phyloP scores from a whole-genome alignment of 2,113 vertebrate genomes.

The Spea bombifrons region DNA sequence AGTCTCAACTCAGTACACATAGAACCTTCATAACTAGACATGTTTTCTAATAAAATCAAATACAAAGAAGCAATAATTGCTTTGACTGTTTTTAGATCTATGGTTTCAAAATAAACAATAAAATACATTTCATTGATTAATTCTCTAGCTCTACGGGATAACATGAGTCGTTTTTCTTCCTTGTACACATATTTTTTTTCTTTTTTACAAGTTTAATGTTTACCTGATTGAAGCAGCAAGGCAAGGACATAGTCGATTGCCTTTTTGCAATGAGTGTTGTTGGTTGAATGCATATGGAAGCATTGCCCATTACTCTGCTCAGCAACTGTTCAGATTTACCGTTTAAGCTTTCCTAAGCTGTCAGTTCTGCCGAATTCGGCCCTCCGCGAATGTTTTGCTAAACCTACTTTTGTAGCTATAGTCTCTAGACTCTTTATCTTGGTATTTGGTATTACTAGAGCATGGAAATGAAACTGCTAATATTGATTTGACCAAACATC shows the following conservation, averaged over 20 bases:
- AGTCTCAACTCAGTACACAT: too few species aligned
- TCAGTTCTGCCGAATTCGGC: slow-evolving; percentile 24
- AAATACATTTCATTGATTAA: neutral
- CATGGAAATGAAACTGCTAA: slow-evolving; percentile 41
- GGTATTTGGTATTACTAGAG: slow-evolving; percentile 43
- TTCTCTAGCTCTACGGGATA: neutral
- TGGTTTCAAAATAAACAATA: too few species aligned
- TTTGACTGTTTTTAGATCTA: too few species aligned
- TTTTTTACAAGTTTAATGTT: neutral
- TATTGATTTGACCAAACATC: slow-evolving; percentile 34
- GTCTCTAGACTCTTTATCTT: slow-evolving; percentile 29
- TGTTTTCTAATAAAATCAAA: too few species aligned
- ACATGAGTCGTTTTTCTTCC: neutral
- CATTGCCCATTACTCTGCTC: slow-evolving; percentile 35
- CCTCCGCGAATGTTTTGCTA: slow-evolving; percentile 32
- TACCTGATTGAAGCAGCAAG: slow-evolving; percentile 4
- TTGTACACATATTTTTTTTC: neutral
- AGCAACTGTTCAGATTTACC: slow-evolving; percentile 22
- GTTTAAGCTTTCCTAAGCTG: slow-evolving; percentile 5
- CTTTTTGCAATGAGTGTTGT: slow-evolving; percentile 16
- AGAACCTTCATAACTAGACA: too few species aligned
- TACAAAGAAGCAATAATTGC: too few species aligned
- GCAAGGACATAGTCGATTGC: slow-evolving; percentile 21
- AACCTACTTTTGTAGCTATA: slow-evolving; percentile 36
- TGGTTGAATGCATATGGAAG: slow-evolving; percentile 27